phyloP scores from a whole-genome alignment of 2,888 invertebrate genomes.

The Laspeyria flexula region DNA sequence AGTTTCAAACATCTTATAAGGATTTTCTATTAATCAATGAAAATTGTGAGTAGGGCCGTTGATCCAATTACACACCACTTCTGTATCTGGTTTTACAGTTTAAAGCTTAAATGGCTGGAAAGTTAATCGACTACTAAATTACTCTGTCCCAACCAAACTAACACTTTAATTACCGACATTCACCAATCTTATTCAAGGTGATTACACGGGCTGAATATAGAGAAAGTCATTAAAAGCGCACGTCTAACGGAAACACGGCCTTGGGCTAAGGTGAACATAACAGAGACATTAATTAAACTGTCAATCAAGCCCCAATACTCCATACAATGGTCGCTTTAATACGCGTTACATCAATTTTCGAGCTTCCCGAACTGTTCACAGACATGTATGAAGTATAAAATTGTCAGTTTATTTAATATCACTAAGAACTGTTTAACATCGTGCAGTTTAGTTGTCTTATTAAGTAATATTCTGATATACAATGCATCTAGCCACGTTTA shows the following conservation, averaged over 20 bases:
- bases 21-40: too few relatives aligned
- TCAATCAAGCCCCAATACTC: conserved; percentile 57
- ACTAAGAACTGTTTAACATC: not conserved
- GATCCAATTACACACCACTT: too few relatives aligned
- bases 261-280: conserved; percentile 45
- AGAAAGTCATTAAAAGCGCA: conserved; percentile 37
- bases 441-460: too few relatives aligned
- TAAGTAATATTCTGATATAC: too few relatives aligned
- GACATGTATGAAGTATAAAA: conserved; percentile 22
- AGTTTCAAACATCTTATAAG: too few relatives aligned
- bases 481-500: too few relatives aligned
- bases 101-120: too few relatives aligned
- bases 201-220: conserved; percentile 33
- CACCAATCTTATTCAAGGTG: conserved; percentile 22
- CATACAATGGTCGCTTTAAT: conserved; percentile 55
- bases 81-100: too few relatives aligned
- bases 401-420: conserved; percentile 27
- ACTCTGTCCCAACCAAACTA: not conserved
- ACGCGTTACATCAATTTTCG: conserved; percentile 51
- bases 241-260: conserved; percentile 29
- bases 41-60: too few relatives aligned
- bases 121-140: not conserved
- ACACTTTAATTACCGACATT: conserved; percentile 15
- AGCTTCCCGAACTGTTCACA: conserved; percentile 14
- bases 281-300: conserved; percentile 64